Evolutionary conservation across 1,140 invertebrate genomes (phyloP).

Genomic region (Tetraneura akinire): DNA sequence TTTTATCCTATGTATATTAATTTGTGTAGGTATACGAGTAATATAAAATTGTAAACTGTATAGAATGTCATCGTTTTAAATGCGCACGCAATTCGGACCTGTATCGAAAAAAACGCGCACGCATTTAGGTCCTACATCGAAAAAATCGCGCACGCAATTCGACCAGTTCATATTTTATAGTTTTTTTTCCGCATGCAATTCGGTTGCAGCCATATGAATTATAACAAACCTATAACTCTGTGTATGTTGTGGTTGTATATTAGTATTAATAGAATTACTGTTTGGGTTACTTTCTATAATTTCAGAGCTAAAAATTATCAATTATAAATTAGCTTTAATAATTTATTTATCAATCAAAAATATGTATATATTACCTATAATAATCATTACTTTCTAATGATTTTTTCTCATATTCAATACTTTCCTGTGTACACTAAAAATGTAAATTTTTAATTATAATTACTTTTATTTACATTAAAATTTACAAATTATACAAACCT

Average conservation of each 20-base stretch:
- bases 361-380: slow-evolving; percentile 16
- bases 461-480: neutral
- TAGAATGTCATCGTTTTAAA: too few species aligned
- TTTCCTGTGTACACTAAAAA: slow-evolving; percentile 37
- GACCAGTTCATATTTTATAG: too few species aligned
- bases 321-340: neutral
- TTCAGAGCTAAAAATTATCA: slow-evolving; percentile 47
- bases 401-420: slow-evolving; percentile 7
- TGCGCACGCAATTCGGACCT: too few species aligned
- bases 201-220: too few species aligned
- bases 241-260: slow-evolving; percentile 22
- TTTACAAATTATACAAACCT: neutral
- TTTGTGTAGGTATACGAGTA: too few species aligned
- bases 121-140: too few species aligned
- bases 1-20: too few species aligned
- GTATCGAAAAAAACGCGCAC: too few species aligned
- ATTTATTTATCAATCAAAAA: neutral
- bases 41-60: too few species aligned
- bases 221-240: slow-evolving; percentile 35
- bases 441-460: neutral
- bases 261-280: neutral
- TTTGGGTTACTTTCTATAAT: slow-evolving; percentile 30
- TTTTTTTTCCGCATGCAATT: too few species aligned
- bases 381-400: neutral
- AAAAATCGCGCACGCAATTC: too few species aligned